Conservation (phyloP, 2,113 vertebrate genomes). For the Athene cunicularia region DNA sequence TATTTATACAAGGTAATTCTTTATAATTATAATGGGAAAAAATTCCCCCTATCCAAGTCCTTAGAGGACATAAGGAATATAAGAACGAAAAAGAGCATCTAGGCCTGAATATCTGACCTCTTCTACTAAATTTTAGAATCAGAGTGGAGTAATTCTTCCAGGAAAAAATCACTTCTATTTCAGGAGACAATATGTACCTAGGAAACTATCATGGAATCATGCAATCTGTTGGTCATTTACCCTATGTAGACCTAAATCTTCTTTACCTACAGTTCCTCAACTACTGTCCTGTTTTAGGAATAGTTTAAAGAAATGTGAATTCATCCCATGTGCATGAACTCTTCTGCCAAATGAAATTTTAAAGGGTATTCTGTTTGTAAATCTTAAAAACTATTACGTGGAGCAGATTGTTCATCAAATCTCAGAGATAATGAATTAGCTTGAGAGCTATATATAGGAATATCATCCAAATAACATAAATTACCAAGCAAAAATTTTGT, state of each 20-base stretch:
- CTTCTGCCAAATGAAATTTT: constrained; percentile 6
- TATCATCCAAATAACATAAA: background rate
- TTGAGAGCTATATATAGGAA: background rate
- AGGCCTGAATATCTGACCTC: background rate
- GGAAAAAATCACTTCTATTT: constrained; percentile 18
- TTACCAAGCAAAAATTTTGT: background rate
- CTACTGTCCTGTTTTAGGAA: background rate
- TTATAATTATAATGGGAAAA: background rate
- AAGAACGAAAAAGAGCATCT: background rate
- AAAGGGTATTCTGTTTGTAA: background rate
- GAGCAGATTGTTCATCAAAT: background rate
- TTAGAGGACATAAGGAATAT: background rate
- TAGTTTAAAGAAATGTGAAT: background rate
- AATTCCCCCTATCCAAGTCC: background rate
- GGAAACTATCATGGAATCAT: background rate
- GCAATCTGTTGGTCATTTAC: background rate
- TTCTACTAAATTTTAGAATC: background rate
- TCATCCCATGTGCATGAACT: background rate
- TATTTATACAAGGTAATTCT: constrained; percentile 25
- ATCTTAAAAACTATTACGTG: background rate
- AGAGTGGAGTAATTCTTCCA: background rate
- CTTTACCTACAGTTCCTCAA: background rate
- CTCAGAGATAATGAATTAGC: background rate
- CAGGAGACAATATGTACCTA: background rate
- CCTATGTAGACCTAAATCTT: background rate